A percentile compares a stretch with the other conserved stretches of the same genome.
These are phyloP conservation scores for Solea senegalensis DNA, from an alignment of 2,113 vertebrate species.

Conservation along the genomic window DNA sequence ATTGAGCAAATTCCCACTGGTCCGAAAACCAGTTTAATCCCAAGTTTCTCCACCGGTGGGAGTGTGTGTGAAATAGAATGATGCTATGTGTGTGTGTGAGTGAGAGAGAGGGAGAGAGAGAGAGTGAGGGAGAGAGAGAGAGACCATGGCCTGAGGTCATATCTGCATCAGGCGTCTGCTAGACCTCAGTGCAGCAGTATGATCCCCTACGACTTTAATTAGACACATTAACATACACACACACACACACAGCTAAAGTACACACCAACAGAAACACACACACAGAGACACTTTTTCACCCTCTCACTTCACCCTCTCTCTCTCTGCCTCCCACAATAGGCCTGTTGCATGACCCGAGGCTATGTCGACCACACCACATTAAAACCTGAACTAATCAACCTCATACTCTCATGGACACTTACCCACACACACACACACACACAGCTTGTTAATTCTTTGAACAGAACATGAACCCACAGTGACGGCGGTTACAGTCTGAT, in stretches of 20 bases:
- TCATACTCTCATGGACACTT: slow-evolving; percentile 80
- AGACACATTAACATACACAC: slow-evolving; percentile 78
- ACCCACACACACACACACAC: slow-evolving; percentile 33
- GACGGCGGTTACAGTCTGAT: slow-evolving; percentile 52
- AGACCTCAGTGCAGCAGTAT: slow-evolving; percentile 74
- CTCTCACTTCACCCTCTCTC: slow-evolving; percentile 46
- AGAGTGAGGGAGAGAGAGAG: slow-evolving; percentile 33
- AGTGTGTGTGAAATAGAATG: no score
- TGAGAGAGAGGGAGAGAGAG: slow-evolving; percentile 12
- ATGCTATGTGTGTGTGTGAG: slow-evolving; percentile 9
- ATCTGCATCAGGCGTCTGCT: slow-evolving; percentile 74
- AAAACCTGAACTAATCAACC: slow-evolving; percentile 82
- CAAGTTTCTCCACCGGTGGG: no score
- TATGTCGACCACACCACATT: slow-evolving; percentile 84
- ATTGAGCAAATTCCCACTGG: no score
- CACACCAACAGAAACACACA: slow-evolving; percentile 76
- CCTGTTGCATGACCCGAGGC: slow-evolving; percentile 84
- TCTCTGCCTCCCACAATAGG: slow-evolving; percentile 79
- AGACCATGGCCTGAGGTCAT: slow-evolving; percentile 79
- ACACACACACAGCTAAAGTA: slow-evolving; percentile 33
- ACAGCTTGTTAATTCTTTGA: slow-evolving; percentile 62
- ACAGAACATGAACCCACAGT: slow-evolving; percentile 51
- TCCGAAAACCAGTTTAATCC: no score
- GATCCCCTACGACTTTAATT: slow-evolving; percentile 80
- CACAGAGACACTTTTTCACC: slow-evolving; percentile 42